Evolutionary conservation across 2,888 invertebrate genomes (phyloP), one percentile per base, ranked within the genome.

Genomic region (Amaurobius ferox): DNA sequence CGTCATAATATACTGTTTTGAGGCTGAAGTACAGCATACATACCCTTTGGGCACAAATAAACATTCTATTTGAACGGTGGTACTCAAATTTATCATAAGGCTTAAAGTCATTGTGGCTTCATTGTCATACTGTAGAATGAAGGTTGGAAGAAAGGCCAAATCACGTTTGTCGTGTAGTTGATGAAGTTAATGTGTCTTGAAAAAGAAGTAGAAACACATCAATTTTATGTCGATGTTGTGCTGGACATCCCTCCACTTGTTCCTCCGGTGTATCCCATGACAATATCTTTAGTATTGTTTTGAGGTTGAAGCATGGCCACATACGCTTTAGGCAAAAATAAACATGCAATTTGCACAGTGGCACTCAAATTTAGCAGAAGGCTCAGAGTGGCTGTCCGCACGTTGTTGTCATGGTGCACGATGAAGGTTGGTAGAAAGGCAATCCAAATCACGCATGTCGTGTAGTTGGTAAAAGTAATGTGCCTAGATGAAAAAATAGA

Each of bases 241-340:
- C 23, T 19, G 48, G 48, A 48, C 2, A n/a, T 48, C n/a, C 48
- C 48, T n/a, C n/a, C n/a, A n/a, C n/a, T n/a, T n/a, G 64, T 64
- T 74, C 28, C 81, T 19, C 40, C 71, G 68, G 32, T 88, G 66
- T 89, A 88, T 39, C 88, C 89, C 93, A 93, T 93, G 7, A 93
- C 93, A 1, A 92, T 91, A 88, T 93, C 93, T 87, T 92, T 92
- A 0, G 93, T 93, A 89, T 93, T 93, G 89, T 93, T 93, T 88
- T 93, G 92, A 1, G 93, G 93, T 80, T 92, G 92, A 88, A 92
- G 91, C 26, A 93, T 90, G 1, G 93, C 93, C 71, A 93, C 44
- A 90, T 93, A 93, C 6, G 93, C 90, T 89, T 93, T 93, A 0
- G 93, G 93, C 39, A 93, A 91, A 89, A 93, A 93, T 19, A 93